These are phyloP conservation scores for Drosophila imparisetae DNA, from an alignment of 2,888 invertebrate genomes.

Conservation along the genomic window DNA sequence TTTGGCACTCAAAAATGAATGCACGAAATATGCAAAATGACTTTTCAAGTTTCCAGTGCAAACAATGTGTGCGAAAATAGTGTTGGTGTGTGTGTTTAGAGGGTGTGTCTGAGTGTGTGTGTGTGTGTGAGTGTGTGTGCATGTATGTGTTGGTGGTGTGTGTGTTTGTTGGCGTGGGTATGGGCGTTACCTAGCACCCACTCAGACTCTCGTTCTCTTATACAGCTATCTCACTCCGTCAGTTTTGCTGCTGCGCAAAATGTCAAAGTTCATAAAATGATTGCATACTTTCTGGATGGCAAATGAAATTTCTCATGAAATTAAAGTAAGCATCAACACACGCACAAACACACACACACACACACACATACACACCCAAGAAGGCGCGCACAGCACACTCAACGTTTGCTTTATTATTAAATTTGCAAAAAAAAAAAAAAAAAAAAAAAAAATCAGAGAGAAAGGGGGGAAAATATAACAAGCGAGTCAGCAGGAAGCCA, in stretches of 20 bases:
- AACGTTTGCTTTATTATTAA: slow-evolving; percentile 43
- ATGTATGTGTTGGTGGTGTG: slow-evolving; percentile 15
- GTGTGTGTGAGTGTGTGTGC: slow-evolving; percentile 20
- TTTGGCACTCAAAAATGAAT: slow-evolving; percentile 18
- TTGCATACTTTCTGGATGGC: slow-evolving; percentile 64
- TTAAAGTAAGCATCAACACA: slow-evolving; percentile 50
- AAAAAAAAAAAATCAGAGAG: background rate
- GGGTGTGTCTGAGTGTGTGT: slow-evolving; percentile 19
- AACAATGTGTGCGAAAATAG: slow-evolving; percentile 25
- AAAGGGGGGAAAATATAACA: slow-evolving; percentile 3
- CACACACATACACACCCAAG: slow-evolving; percentile 5
- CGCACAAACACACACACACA: slow-evolving; percentile 22
- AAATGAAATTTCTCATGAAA: slow-evolving; percentile 59
- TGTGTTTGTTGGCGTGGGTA: slow-evolving; percentile 16
- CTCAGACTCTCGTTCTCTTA: background rate
- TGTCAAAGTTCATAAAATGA: slow-evolving; percentile 63
- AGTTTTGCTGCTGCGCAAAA: slow-evolving; percentile 37
- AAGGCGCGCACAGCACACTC: slow-evolving; percentile 9
- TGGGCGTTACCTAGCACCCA: slow-evolving; percentile 21
- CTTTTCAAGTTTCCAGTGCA: slow-evolving; percentile 44
- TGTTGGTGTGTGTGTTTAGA: slow-evolving; percentile 13
- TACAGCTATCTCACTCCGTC: slow-evolving; percentile 5
- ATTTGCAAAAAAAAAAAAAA: slow-evolving; percentile 32
- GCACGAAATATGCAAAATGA: slow-evolving; percentile 57
- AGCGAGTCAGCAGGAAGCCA: slow-evolving; percentile 25